Base-by-base conservation (phyloP, 2,797 vertebrate genomes). In the Pipistrellus kuhlii region DNA sequence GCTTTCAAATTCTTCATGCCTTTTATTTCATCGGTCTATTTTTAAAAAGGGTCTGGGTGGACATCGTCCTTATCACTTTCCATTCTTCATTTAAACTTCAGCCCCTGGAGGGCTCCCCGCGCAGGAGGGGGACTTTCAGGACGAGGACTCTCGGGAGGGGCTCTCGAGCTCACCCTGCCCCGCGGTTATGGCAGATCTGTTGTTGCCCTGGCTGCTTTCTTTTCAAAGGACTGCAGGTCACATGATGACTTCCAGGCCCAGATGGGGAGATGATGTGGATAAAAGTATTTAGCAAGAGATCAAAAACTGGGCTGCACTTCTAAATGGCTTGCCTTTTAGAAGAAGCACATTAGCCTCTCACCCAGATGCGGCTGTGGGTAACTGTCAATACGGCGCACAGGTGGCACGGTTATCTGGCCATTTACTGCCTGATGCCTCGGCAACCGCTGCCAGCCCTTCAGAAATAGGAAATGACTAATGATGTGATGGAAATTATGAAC, bases 391-490 rank as follows among this genome's bases (percentile, higher is more conserved):
- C 93, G 82, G 97, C 64, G 90, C 6, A 73, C 98, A 98, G 98
- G 98, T 98, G 98, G 97, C 96, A 97, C 0, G 9, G 96, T 96
- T 97, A 96, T 97, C 98, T 97, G 95, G 96, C 95, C 96, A 81
- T 98, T 97, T 97, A 97, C 92, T 96, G 96, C 88, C 91, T 12
- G 94, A 96, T 97, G 97, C 94, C 97, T 81, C 23, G 1, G 85
- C 14, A 51, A 96, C 96, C 48, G 97, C 97, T 96, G 98, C 97
- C 97, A 97, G 97, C 97, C 92, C 97, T 97, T 98, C 97, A 98
- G 98, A 98, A 98, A 98, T 98, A 98, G 98, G 98, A 98, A 98
- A 97, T 98, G 98, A 98, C 98, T 98, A 98, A 98, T 98, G 98
- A 98, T 98, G 98, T 98, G 98, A 98, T 98, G 97, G 98, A 98